A percentile compares a stretch with the other conserved stretches of the same genome.
These are phyloP conservation scores for Callipepla californica DNA, from an alignment of 2,113 vertebrate genomes.

Conservation along the genomic window DNA sequence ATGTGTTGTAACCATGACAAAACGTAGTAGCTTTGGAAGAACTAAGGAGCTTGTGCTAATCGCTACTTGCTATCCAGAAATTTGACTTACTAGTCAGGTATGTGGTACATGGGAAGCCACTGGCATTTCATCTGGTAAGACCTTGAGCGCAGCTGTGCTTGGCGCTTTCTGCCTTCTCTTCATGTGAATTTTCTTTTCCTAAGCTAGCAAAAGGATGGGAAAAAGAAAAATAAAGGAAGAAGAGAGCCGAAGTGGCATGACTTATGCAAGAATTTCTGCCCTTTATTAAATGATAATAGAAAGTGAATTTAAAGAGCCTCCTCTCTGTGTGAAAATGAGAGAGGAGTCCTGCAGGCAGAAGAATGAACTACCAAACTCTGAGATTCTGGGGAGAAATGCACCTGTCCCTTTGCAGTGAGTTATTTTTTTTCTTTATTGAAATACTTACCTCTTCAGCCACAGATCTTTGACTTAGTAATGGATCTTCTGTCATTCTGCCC, in stretches of 20 bases:
- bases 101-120: accelerated
- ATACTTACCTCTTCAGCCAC: neutral
- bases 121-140: neutral
- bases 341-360: neutral
- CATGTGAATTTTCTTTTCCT: neutral
- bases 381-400: neutral
- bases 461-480: neutral
- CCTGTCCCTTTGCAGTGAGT: neutral
- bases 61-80: neutral
- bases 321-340: neutral
- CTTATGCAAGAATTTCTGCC: neutral
- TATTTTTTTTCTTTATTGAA: neutral
- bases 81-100: neutral
- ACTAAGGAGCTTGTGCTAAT: neutral
- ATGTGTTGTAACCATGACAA: neutral
- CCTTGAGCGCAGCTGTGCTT: neutral
- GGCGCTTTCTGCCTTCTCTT: neutral
- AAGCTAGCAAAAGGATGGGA: neutral
- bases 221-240: neutral
- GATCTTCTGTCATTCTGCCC: neutral
- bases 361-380: neutral
- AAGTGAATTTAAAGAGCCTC: neutral
- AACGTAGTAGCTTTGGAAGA: neutral
- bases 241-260: neutral
- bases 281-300: neutral